These are phyloP conservation scores for Diplazon laetatorius DNA, from an alignment of 2,888 invertebrate species.

Conservation along the genomic window DNA sequence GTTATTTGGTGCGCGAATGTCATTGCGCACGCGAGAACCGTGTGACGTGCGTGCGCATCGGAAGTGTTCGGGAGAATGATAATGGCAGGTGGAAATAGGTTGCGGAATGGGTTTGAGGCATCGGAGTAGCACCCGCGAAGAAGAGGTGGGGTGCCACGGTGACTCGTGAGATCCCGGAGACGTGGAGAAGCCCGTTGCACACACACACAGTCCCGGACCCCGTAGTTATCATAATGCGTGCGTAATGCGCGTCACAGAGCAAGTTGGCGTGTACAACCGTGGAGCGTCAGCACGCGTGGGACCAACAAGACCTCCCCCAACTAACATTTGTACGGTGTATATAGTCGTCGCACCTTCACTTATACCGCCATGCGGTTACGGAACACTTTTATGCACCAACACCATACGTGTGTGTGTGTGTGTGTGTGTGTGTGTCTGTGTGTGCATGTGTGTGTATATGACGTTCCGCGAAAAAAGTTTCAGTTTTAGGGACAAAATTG, in stretches of 20 bases:
- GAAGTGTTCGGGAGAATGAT: constrained; percentile 23
- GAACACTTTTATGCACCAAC: constrained; percentile 60
- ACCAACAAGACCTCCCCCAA: constrained; percentile 77
- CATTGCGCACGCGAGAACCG: not conserved
- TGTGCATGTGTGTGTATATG: too few relatives aligned
- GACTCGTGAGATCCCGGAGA: constrained; percentile 72
- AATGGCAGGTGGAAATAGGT: not conserved
- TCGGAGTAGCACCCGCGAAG: too few relatives aligned
- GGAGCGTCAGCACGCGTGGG: constrained; percentile 76
- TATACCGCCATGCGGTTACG: constrained; percentile 62
- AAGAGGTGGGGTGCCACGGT: constrained; percentile 35
- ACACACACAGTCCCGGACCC: constrained; percentile 38
- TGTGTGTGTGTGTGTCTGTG: too few relatives aligned
- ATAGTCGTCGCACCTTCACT: constrained; percentile 20
- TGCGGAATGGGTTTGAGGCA: too few relatives aligned
- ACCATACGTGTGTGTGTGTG: not conserved
- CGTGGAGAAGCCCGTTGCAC: constrained; percentile 60
- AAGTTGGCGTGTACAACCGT: constrained; percentile 74
- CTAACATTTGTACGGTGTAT: constrained; percentile 14
- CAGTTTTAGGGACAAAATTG: too few relatives aligned
- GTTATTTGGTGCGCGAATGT: not conserved
- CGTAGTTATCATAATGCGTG: constrained; percentile 75
- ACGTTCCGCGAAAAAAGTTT: too few relatives aligned
- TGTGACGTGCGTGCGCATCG: constrained; percentile 1
- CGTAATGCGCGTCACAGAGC: constrained; percentile 75